Evolutionary conservation across 2,888 invertebrate genomes (phyloP), one percentile per base, ranked within the genome.

Genomic region (Leptopterna dolabrata): DNA sequence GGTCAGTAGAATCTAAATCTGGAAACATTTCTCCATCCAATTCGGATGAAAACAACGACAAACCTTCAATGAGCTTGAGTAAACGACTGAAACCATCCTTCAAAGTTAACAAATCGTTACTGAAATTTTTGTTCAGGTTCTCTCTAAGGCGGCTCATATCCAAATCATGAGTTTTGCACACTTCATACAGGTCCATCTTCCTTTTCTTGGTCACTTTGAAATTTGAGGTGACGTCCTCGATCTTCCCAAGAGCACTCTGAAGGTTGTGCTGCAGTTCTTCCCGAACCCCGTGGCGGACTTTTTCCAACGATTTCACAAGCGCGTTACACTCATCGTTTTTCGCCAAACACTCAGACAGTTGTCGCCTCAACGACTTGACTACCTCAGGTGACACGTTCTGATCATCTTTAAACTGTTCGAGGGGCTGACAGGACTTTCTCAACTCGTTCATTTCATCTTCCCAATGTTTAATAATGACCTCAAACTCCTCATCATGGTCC

Each of bases 401-500:
- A 30, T 9, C 70, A 14, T 14, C 14, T 4, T 41, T 6, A 3
- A 19, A 9, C 24, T 24, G 41, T 9, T 55, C 55, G 4, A 19
- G 11, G 0, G 36, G 73, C 27, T 41, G 27, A 24, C 45, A 47
- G 19, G 85, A 85, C 73, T 16, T 19, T 13, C 45, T 19, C 45
- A 71, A 27, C 16, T 70, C 43, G 13, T 41, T 43, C 41, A 71
- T 70, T 41, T 83, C 29, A 9, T 73, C 45, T 73, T 85, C 85
- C 73, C 71, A 73, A 13, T 85, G 45, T 27, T 47, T 71, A 14
- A 73, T 19, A 16, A 73, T 71, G n/a, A 73, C 36, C 14, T 88
- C 80, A 24, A 82, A 63, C 47, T 87, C 88, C 29, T 76, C 43
- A 9, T 86, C 81, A 70, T 86, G 86, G 14, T 30, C 63, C 16